Evolutionary conservation across 2,797 vertebrate genomes (phyloP).

Genomic region (Leptoclinus maculatus): DNA sequence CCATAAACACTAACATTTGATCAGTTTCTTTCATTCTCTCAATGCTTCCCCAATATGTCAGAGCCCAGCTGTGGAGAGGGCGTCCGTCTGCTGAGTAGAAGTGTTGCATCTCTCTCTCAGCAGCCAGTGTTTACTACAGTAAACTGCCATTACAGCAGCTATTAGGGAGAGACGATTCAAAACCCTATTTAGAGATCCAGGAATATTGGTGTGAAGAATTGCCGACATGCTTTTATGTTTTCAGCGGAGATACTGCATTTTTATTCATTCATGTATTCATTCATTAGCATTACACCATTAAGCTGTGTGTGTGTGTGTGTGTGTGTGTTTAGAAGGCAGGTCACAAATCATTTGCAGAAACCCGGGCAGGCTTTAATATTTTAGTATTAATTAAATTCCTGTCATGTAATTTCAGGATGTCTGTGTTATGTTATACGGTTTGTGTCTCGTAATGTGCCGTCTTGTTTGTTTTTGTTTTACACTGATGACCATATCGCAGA

Average conservation of each 20-base stretch:
- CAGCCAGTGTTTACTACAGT: constrained; percentile 5
- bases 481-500: background rate
- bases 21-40: background rate
- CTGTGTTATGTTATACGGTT: background rate
- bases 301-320: background rate
- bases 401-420: constrained; percentile 16
- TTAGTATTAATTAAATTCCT: constrained; percentile 40
- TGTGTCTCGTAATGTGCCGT: background rate
- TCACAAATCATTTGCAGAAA: constrained; percentile 53
- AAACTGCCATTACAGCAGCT: constrained; percentile 2
- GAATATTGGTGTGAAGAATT: constrained; percentile 23
- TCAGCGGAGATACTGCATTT: background rate
- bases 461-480: constrained; percentile 34
- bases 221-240: constrained; percentile 43
- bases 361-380: constrained; percentile 34
- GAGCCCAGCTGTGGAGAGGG: background rate
- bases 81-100: constrained; percentile 16
- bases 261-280: constrained; percentile 61
- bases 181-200: constrained; percentile 31
- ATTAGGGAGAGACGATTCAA: constrained; percentile 3
- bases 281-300: constrained; percentile 54
- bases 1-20: background rate
- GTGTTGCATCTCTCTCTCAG: constrained; percentile 25
- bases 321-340: constrained; percentile 36
- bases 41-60: background rate